Percentiles rank a stretch among this genome's conserved stretches.
These are phyloP conservation scores for Drosophila sechellia DNA, from an alignment of 1,140 invertebrate genomes.

Conservation along the genomic window DNA sequence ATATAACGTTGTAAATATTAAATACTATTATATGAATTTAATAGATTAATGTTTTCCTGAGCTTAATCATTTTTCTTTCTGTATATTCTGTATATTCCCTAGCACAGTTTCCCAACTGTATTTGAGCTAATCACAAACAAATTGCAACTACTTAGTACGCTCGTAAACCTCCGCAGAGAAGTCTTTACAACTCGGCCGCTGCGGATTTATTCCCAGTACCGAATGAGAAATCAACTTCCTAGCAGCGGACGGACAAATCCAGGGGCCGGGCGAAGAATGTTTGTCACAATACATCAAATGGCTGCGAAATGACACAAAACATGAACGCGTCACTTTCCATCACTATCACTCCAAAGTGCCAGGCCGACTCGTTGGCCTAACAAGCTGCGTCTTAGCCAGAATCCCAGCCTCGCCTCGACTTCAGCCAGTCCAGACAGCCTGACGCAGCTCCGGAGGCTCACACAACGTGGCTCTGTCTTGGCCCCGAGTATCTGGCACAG, in stretches of 20 bases:
- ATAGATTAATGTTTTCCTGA: too few species aligned
- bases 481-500: slow-evolving; percentile 27
- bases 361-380: slow-evolving; percentile 51
- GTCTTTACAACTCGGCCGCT: slow-evolving; percentile 31
- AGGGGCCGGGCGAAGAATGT: slow-evolving; percentile 67
- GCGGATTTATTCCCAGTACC: not conserved
- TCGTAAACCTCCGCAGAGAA: slow-evolving; percentile 44
- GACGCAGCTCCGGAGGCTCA: slow-evolving; percentile 44
- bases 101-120: slow-evolving; percentile 1
- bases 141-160: slow-evolving; percentile 42
- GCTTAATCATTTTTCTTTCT: too few species aligned
- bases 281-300: slow-evolving; percentile 84
- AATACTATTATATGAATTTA: too few species aligned
- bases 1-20: too few species aligned
- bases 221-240: slow-evolving; percentile 38
- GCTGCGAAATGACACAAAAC: slow-evolving; percentile 83
- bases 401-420: not conserved
- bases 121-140: slow-evolving; percentile 48
- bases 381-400: slow-evolving; percentile 19
- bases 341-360: slow-evolving; percentile 84
- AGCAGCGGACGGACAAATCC: not conserved
- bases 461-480: not conserved
- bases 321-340: slow-evolving; percentile 84
- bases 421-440: slow-evolving; percentile 63
- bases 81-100: too few species aligned